A percentile compares a stretch with the other conserved stretches of the same genome.
Conservation (phyloP, 2,888 invertebrate genomes). For the Pasiphila rectangulata region DNA sequence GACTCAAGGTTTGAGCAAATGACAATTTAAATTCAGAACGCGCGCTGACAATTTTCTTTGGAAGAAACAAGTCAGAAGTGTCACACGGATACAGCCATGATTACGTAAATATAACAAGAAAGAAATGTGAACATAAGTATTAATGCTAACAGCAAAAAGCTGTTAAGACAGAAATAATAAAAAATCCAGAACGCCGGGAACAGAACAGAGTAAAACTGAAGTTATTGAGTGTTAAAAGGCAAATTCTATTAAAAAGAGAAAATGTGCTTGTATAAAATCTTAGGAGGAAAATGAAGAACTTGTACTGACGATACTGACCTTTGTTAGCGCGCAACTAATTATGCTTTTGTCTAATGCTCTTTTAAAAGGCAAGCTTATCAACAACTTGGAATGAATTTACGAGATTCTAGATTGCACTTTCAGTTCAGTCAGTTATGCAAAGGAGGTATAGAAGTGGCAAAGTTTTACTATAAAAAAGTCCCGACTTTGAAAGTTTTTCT, state of each 20-base stretch:
- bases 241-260: constrained; percentile 32
- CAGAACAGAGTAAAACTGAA: constrained; percentile 20
- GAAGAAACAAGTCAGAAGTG: constrained; percentile 26
- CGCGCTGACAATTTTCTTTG: constrained; percentile 24
- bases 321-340: constrained; percentile 30
- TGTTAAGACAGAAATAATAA: constrained; percentile 30
- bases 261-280: constrained; percentile 28
- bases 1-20: constrained; percentile 19
- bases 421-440: constrained; percentile 20
- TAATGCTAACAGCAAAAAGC: constrained; percentile 32
- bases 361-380: constrained; percentile 27
- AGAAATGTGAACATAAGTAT: constrained; percentile 24
- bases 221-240: constrained; percentile 32
- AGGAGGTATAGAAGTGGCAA: constrained; percentile 5
- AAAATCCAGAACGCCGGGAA: constrained; percentile 22
- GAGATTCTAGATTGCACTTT: constrained; percentile 22
- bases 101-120: constrained; percentile 30
- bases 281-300: constrained; percentile 27
- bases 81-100: constrained; percentile 25
- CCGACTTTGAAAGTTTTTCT: constrained; percentile 5
- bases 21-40: constrained; percentile 31
- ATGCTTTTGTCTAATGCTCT: constrained; percentile 32
- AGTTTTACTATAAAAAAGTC: constrained; percentile 4
- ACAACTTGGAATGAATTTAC: constrained; percentile 22
- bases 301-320: constrained; percentile 30